A percentile compares a stretch with the other conserved stretches of the same genome.
These are phyloP conservation scores for Trachops cirrhosus DNA, from an alignment of 2,797 vertebrate species.

Conservation along the genomic window DNA sequence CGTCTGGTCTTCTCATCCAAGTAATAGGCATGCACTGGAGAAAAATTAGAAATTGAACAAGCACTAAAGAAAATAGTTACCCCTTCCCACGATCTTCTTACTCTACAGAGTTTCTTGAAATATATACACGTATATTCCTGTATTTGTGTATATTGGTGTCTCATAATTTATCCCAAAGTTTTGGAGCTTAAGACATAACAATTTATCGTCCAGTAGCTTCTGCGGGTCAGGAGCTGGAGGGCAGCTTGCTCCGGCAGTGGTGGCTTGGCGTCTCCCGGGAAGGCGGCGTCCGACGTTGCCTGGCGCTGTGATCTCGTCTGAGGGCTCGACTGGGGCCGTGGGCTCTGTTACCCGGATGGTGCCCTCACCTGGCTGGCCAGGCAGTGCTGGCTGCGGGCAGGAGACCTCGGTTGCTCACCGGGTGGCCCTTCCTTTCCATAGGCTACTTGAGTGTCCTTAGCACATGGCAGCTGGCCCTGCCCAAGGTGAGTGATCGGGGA, in stretches of 20 bases:
- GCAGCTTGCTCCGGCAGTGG: neutral
- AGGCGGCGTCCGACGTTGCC: neutral
- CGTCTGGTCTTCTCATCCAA: neutral
- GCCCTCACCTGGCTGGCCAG: accelerated
- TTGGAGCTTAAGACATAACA: neutral
- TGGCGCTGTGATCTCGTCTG: neutral
- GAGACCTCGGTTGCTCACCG: accelerated
- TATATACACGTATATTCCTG: neutral
- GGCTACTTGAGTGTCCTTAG: neutral
- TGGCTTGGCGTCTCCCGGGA: neutral
- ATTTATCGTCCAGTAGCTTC: neutral
- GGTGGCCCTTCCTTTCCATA: neutral
- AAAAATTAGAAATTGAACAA: neutral
- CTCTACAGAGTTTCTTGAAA: neutral
- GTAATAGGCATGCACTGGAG: neutral
- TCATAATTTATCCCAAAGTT: neutral
- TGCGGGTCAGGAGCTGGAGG: neutral
- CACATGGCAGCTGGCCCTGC: neutral
- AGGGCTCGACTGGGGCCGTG: neutral
- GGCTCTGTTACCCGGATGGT: neutral
- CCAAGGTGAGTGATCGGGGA: neutral
- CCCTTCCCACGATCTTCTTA: neutral
- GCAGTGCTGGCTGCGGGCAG: neutral
- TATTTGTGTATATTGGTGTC: neutral
- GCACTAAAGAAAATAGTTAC: neutral